Evolutionary conservation across 2,888 invertebrate species (phyloP), one percentile per base, ranked within the genome.

Genomic region (Hemithea aestivaria): DNA sequence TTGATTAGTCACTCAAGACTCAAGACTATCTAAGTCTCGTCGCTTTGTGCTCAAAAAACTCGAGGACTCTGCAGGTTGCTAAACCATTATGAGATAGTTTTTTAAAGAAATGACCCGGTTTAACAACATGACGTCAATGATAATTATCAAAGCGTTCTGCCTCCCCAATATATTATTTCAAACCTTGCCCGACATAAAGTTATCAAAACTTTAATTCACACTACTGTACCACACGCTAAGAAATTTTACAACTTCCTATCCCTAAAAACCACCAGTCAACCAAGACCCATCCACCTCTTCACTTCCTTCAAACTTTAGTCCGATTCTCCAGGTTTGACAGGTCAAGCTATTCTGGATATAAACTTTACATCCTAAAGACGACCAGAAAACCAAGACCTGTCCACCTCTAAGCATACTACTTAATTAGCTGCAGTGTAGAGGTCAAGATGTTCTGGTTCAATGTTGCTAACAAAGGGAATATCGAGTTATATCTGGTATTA

Each of bases 401-500:
- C 2, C 24, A 34, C 2, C 2, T 9, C 7, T 10, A 0, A 21
- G 21, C 33, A 8, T 20, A 27, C 21, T 10, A 7, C 2, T 26
- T 11, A 28, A 11, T n/a, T n/a, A 20, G 0, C 7, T 0, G n/a
- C 28, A 7, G 20, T 6, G 2, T n/a, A 1, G 24, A 26, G 35
- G 31, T 52, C 62, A 30, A 0, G 7, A 10, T 38, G 27, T 2
- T 34, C 16, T 62, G 64, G 72, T 49, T 48, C 26, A 40, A 21
- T 42, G 37, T 65, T 63, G 78, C 69, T 79, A 78, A 77, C 67
- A 58, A 56, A 61, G 53, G 56, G 56, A 54, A 61, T 67, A 69
- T 65, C 45, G 48, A 58, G 63, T 52, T 66, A 56, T 67, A 65
- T 67, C 56, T 58, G 62, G 61, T 66, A 71, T 82, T 81, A 80